Conservation (phyloP, 1,140 invertebrate genomes). For the Akabosia matsudoensis region DNA sequence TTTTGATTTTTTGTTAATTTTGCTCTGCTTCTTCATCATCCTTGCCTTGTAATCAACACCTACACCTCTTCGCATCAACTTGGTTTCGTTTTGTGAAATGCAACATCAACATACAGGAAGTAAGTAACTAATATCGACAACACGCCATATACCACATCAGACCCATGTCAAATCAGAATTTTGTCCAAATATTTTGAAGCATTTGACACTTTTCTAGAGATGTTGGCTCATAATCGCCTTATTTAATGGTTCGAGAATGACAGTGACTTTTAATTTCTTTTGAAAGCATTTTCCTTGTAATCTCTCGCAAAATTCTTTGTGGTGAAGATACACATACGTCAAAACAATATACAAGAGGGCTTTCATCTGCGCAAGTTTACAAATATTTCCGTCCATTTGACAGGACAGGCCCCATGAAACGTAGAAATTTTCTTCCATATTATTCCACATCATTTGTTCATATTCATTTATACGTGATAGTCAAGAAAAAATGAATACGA, state of each 20-base stretch:
- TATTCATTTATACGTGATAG: neutral
- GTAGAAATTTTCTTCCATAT: neutral
- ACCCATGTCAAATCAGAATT: neutral
- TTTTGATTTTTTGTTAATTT: no score
- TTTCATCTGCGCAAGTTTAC: no score
- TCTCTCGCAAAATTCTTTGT: neutral
- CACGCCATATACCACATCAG: neutral
- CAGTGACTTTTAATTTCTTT: neutral
- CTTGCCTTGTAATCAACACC: no score
- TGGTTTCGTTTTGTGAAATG: neutral
- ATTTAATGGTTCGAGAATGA: conserved; percentile 14
- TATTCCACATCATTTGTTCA: neutral
- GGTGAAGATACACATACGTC: no score
- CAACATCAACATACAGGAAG: conserved; percentile 8
- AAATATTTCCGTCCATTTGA: no score
- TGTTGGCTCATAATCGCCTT: neutral
- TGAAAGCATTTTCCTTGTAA: neutral
- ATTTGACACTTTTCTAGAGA: conserved; percentile 13
- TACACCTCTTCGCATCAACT: neutral
- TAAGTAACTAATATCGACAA: neutral
- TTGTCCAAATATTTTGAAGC: neutral
- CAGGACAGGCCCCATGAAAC: no score
- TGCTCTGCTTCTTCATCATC: no score
- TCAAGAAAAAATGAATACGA: neutral
- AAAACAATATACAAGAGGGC: no score